phyloP scores from a whole-genome alignment of 2,888 invertebrate species.

The Netelia melanura region DNA sequence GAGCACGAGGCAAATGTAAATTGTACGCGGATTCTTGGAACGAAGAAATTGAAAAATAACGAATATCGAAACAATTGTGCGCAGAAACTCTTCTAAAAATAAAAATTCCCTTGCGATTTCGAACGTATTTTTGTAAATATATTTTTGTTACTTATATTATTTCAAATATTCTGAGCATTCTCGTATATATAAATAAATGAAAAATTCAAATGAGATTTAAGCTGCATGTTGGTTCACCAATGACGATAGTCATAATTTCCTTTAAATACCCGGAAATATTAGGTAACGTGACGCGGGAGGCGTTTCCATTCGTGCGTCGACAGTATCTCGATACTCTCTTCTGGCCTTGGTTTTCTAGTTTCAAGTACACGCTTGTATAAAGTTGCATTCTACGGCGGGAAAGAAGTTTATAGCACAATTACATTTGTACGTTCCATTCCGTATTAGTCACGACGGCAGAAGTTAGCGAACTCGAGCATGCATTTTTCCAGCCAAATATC shows the following conservation, averaged over 20 bases:
- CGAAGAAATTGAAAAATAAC: too few relatives aligned
- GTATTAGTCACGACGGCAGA: not conserved
- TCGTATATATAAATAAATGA: too few relatives aligned
- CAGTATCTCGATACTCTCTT: slow-evolving; percentile 34
- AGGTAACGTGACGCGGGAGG: slow-evolving; percentile 55
- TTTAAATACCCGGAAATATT: slow-evolving; percentile 5
- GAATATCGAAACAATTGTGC: too few relatives aligned
- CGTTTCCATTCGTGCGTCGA: slow-evolving; percentile 48
- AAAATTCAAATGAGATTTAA: not conserved
- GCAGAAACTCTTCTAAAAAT: too few relatives aligned
- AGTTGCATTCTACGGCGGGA: slow-evolving; percentile 20
- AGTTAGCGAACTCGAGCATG: not conserved
- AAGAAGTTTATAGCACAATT: slow-evolving; percentile 6
- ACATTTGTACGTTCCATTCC: slow-evolving; percentile 4
- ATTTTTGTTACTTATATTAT: too few relatives aligned
- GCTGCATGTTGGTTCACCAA: not conserved
- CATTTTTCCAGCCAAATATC: slow-evolving; percentile 26
- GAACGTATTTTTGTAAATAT: too few relatives aligned
- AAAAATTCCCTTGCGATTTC: too few relatives aligned
- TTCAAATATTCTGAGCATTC: too few relatives aligned
- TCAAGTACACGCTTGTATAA: slow-evolving; percentile 53
- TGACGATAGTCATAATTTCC: not conserved
- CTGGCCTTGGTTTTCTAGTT: slow-evolving; percentile 55
- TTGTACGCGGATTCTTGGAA: too few relatives aligned
- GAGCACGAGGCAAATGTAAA: too few relatives aligned